Conservation (phyloP, 2,888 invertebrate genomes). For the Artemia sinica region DNA sequence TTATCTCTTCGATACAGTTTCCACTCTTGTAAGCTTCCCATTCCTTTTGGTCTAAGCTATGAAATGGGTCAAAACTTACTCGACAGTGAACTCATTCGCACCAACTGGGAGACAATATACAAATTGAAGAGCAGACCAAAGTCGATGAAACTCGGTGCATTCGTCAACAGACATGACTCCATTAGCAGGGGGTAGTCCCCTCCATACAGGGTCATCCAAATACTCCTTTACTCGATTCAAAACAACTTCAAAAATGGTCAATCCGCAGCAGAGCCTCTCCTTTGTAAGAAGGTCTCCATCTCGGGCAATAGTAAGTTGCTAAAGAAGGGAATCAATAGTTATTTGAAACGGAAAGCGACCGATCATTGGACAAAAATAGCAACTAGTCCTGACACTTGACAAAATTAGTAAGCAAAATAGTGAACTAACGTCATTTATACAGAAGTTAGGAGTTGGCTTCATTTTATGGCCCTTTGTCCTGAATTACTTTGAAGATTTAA, state of each 20-base stretch:
- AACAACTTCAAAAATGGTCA: constrained; percentile 91
- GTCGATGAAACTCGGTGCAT: constrained; percentile 84
- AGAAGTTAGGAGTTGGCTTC: too few relatives aligned
- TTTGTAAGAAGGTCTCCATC: constrained; percentile 91
- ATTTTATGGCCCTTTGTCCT: too few relatives aligned
- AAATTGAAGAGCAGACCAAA: constrained; percentile 97
- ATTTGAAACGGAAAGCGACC: background rate
- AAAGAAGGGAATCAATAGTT: constrained; percentile 23
- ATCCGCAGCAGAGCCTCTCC: constrained; percentile 88
- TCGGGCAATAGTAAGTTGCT: constrained; percentile 84
- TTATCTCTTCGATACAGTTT: background rate
- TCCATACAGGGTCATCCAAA: constrained; percentile 78
- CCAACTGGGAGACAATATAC: constrained; percentile 92
- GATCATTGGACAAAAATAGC: too few relatives aligned
- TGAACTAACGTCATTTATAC: too few relatives aligned
- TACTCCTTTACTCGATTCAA: constrained; percentile 67
- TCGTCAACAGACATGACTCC: constrained; percentile 92
- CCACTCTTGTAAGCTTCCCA: too few relatives aligned
- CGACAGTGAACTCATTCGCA: constrained; percentile 87
- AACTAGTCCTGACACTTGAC: too few relatives aligned
- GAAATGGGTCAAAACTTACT: constrained; percentile 43
- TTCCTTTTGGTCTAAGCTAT: background rate
- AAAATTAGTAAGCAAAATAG: too few relatives aligned
- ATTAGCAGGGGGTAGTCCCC: constrained; percentile 68
- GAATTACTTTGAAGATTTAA: too few relatives aligned